These are phyloP conservation scores for Dorcus parallelipipedus DNA, from an alignment of 2,888 invertebrate species.

Conservation along the genomic window DNA sequence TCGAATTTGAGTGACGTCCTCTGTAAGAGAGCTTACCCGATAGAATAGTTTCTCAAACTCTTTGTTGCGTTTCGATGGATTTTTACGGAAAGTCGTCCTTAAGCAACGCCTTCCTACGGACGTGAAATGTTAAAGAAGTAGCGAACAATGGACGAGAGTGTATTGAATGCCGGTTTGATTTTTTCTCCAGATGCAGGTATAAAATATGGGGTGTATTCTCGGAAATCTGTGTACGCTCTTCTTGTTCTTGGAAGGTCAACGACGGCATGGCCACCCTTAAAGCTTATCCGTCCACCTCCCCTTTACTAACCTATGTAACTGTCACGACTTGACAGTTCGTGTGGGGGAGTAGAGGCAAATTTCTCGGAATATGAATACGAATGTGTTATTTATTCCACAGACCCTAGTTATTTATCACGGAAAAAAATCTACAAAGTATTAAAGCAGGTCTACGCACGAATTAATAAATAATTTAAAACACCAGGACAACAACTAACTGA, in stretches of 20 bases:
- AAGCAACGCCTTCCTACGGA: conserved; percentile 3
- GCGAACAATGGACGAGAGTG: conserved; percentile 3
- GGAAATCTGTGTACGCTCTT: conserved; percentile 18
- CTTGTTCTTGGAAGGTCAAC: conserved; percentile 20
- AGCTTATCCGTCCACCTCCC: conserved; percentile 14
- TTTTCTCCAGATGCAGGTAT: conserved; percentile 27
- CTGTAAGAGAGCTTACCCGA: conserved; percentile 23
- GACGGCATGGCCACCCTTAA: conserved; percentile 18
- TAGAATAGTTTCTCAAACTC: conserved; percentile 21
- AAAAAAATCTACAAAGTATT: too few species aligned
- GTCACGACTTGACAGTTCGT: conserved; percentile 15
- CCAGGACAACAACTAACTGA: too few species aligned
- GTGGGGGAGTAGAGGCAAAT: conserved; percentile 14
- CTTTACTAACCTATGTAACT: conserved; percentile 27
- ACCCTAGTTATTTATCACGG: too few species aligned
- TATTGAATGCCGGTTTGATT: conserved; percentile 11
- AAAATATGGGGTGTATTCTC: conserved; percentile 28
- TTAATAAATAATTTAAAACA: too few species aligned
- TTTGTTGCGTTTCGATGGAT: conserved; percentile 21
- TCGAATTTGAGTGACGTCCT: conserved; percentile 23
- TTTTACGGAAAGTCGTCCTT: conserved; percentile 5
- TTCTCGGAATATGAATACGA: conserved; percentile 18
- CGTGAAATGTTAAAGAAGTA: not conserved
- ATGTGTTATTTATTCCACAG: conserved; percentile 6
- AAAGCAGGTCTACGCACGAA: too few species aligned